A percentile compares a stretch with the other conserved stretches of the same genome.
Evolutionary conservation across 1,140 invertebrate genomes (phyloP).

Genomic region (Drosophila paulistorum): DNA sequence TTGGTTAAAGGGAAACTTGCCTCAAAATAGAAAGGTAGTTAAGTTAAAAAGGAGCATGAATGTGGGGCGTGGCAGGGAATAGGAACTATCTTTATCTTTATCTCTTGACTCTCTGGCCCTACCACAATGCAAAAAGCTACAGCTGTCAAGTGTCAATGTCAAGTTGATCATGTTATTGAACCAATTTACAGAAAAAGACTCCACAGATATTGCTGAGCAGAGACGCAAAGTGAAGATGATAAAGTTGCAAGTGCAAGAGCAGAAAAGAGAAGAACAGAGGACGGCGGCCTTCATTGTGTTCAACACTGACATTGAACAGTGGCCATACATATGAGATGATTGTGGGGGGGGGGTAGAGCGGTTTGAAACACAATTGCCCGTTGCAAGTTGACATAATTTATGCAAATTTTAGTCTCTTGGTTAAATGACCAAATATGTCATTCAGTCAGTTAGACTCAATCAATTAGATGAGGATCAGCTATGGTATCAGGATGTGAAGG

Average conservation of each 20-base stretch:
- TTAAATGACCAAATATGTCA: too few relatives aligned
- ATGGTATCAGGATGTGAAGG: conserved; percentile 24
- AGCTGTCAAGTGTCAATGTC: conserved; percentile 55
- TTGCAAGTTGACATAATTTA: conserved; percentile 50
- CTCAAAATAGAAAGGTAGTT: background rate
- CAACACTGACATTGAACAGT: conserved; percentile 72
- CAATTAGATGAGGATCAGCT: conserved; percentile 60
- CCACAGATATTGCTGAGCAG: conserved; percentile 28
- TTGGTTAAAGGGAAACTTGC: conserved; percentile 54
- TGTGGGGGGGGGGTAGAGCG: background rate
- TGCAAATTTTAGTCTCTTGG: conserved; percentile 38
- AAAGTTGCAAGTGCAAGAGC: conserved; percentile 44
- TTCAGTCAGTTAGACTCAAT: too few relatives aligned
- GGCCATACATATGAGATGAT: conserved; percentile 26
- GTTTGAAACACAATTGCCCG: background rate
- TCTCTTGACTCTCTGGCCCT: conserved; percentile 32
- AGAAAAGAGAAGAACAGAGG: conserved; percentile 41
- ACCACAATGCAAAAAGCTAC: conserved; percentile 53
- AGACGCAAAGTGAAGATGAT: conserved; percentile 31
- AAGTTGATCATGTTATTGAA: conserved; percentile 62
- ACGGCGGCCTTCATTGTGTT: conserved; percentile 29
- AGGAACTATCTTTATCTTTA: background rate
- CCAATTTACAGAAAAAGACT: conserved; percentile 55
- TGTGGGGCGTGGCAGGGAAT: background rate
- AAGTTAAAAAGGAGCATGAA: background rate